Base-by-base conservation (phyloP, 2,888 invertebrate species). In the Glaucopsyche alexis region DNA sequence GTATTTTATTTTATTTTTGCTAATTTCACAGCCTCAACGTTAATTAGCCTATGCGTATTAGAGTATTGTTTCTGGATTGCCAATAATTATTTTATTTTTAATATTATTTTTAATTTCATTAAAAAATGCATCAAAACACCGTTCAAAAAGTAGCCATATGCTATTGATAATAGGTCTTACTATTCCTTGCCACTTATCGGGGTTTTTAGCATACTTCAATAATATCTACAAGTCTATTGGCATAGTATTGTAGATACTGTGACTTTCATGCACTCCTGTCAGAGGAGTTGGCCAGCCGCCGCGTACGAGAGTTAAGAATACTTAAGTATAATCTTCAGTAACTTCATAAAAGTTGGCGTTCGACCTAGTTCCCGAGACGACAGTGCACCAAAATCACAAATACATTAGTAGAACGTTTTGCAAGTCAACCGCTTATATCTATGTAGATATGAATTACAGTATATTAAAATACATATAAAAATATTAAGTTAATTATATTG, bases 21-120 rank as follows among this genome's bases (percentile, higher is more conserved):
- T 93, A 93, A 92, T 91, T 88, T 93, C 93, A 93, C 93, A 93
- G 93, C 93, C 93, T 88, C 90, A 89, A 88, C 90, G 89, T 91
- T 87, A 91, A 92, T 93, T 93, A 93, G 93, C 93, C 93, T 93
- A 93, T 92, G 90, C 90, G 86, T 91, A 91, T 89, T 87, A 91
- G 86, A 90, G 91, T 93, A 92, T 90, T 92, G 91, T 90, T 90
- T 90, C 89, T 90, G 92, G 85, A 87, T 88, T 89, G 91, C 91
- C 93, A 91, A 92, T 91, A 88, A 88, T 88, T 89, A 87, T 81
- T 85, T 86, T 85, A 83, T 82, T 85, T 83, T 81, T 83, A 82
- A 80, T 82, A 82, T 80, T 82, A 69, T 84, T 83, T 83, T 81
- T 78, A 78, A 80, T 81, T 81, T 82, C 80, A 82, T 87, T 89